phyloP scores from a whole-genome alignment of 2,113 vertebrate genomes.

The Thomomys bottae region DNA sequence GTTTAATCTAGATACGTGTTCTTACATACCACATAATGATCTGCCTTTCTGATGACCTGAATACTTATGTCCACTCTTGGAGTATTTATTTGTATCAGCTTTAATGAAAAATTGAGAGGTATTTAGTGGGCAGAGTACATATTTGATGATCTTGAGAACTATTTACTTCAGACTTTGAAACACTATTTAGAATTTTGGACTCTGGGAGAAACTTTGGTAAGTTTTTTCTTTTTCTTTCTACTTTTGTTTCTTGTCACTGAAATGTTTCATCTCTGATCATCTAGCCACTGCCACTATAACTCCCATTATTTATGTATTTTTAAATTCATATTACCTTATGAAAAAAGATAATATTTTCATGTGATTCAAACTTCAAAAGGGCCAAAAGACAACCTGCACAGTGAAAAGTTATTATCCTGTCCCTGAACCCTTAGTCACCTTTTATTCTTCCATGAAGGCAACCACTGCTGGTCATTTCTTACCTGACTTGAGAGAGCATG shows the following conservation, averaged over 20 bases:
- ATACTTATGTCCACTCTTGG: conserved; percentile 17
- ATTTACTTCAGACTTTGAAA: neutral
- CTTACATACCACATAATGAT: neutral
- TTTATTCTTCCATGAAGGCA: conserved; percentile 12
- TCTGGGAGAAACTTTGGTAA: conserved; percentile 1
- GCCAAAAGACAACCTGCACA: neutral
- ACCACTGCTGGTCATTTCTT: conserved; percentile 4
- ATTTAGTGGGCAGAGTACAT: conserved; percentile 3
- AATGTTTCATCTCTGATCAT: conserved; percentile 33
- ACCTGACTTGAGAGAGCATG: conserved; percentile 3
- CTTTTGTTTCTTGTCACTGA: neutral
- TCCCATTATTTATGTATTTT: neutral
- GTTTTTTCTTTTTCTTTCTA: neutral
- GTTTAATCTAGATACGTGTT: conserved; percentile 5
- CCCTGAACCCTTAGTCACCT: neutral
- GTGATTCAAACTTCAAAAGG: conserved; percentile 33
- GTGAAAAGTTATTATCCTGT: conserved; percentile 39
- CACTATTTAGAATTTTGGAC: conserved; percentile 8
- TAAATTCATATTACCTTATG: too few species aligned
- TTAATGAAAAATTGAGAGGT: neutral
- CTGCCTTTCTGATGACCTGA: conserved; percentile 32
- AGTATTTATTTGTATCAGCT: conserved; percentile 11
- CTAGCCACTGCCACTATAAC: conserved; percentile 17
- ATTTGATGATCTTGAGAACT: conserved; percentile 9
- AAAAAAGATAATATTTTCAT: conserved; percentile 39